Conservation (phyloP, 1,140 invertebrate genomes). For the Aricia agestis region DNA sequence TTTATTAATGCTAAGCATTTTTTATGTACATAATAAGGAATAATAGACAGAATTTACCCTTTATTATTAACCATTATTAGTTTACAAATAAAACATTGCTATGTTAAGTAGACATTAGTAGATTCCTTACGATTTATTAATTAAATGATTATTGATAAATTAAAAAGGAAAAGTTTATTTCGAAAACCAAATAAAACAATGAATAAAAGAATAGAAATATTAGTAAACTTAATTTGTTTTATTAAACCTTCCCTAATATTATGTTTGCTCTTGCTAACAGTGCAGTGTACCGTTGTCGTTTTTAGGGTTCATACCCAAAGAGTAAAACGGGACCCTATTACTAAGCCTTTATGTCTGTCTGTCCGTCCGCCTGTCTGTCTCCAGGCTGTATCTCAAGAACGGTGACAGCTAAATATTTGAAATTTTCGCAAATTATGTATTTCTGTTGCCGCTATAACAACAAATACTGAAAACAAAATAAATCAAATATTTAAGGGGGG, state of each 20-base stretch:
- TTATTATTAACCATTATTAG: constrained; percentile 42
- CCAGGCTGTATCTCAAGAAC: too few relatives aligned
- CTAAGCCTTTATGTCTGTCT: not conserved
- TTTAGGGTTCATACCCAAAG: too few relatives aligned
- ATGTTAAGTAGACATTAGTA: constrained; percentile 68
- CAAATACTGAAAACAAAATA: too few relatives aligned
- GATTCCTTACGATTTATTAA: constrained; percentile 69
- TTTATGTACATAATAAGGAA: constrained; percentile 25
- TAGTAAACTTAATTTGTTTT: constrained; percentile 61
- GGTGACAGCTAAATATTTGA: too few relatives aligned
- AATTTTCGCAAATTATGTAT: too few relatives aligned
- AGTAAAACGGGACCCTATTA: too few relatives aligned
- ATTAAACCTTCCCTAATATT: constrained; percentile 30
- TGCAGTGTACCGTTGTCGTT: too few relatives aligned
- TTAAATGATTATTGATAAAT: constrained; percentile 64
- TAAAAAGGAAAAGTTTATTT: constrained; percentile 63
- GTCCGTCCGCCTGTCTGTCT: too few relatives aligned
- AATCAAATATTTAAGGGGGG: too few relatives aligned
- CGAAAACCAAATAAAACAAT: constrained; percentile 69
- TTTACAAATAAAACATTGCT: constrained; percentile 50
- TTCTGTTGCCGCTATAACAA: too few relatives aligned
- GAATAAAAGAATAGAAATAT: constrained; percentile 70
- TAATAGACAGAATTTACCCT: constrained; percentile 23
- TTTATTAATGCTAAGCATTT: constrained; percentile 20
- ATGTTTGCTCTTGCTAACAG: not conserved